These are phyloP conservation scores for Pecten maximus DNA, from an alignment of 2,888 invertebrate species.

Conservation along the genomic window DNA sequence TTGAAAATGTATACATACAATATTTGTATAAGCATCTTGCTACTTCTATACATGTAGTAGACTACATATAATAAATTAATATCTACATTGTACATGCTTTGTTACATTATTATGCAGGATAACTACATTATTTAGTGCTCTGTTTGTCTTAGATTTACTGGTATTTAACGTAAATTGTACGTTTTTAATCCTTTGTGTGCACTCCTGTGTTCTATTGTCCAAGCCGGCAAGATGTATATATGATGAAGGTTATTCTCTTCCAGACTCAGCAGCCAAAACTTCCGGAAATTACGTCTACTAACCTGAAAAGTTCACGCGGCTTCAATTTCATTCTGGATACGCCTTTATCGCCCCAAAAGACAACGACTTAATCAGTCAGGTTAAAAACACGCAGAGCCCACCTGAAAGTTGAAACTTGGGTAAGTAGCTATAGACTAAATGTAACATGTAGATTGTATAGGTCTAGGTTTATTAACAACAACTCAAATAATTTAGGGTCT, in stretches of 20 bases:
- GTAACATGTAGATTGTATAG: background rate
- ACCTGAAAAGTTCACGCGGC: background rate
- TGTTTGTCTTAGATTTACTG: no score
- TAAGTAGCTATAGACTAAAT: no score
- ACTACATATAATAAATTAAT: no score
- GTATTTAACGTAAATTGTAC: no score
- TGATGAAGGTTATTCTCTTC: background rate
- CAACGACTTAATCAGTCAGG: background rate
- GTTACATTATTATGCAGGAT: no score
- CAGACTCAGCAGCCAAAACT: background rate
- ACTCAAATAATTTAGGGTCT: background rate
- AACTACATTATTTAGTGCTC: no score
- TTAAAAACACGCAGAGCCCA: background rate
- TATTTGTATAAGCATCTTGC: no score
- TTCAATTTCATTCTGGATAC: background rate
- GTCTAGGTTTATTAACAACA: background rate
- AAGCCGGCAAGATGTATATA: background rate
- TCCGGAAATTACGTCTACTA: background rate
- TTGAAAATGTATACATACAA: no score
- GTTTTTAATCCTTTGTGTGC: no score
- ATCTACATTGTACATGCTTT: no score
- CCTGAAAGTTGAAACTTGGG: background rate
- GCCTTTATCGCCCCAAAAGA: background rate
- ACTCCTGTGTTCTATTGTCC: background rate
- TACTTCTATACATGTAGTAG: no score